A percentile compares a stretch with the other conserved stretches of the same genome.
phyloP scores from a whole-genome alignment of 53 echinoderm and acorn worm species.

The Zoroaster sp. region DNA sequence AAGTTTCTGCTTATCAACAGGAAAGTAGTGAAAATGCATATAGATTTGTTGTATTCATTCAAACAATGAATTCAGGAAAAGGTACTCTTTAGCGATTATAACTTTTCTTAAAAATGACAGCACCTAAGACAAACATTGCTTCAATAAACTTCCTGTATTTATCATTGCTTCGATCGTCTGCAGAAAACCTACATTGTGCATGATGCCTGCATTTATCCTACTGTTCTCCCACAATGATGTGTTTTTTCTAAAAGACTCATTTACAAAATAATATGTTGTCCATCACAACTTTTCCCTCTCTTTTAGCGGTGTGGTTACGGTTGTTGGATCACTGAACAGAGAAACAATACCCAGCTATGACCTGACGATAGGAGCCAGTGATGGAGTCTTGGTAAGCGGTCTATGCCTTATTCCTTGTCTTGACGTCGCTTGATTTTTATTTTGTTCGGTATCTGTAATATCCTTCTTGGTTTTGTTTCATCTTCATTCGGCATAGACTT shows the following conservation, averaged over 20 bases:
- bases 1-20: background rate
- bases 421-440: no score
- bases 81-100: background rate
- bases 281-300: background rate
- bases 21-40: background rate
- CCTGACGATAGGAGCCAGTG: conserved; percentile 65
- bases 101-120: no score
- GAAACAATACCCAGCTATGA: conserved; percentile 48
- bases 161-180: no score
- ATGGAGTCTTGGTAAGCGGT: conserved; percentile 64
- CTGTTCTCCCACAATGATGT: background rate
- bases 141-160: no score
- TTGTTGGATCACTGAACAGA: conserved; percentile 65
- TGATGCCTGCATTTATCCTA: background rate
- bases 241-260: no score
- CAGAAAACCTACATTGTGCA: no score
- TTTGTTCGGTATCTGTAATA: background rate
- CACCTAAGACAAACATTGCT: no score
- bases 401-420: no score
- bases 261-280: no score
- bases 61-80: background rate
- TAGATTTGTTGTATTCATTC: no score
- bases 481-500: background rate
- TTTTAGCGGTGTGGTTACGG: conserved; percentile 68
- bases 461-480: background rate